Base-by-base conservation (phyloP, 1,140 invertebrate genomes). In the Pristionchus pacificus region DNA sequence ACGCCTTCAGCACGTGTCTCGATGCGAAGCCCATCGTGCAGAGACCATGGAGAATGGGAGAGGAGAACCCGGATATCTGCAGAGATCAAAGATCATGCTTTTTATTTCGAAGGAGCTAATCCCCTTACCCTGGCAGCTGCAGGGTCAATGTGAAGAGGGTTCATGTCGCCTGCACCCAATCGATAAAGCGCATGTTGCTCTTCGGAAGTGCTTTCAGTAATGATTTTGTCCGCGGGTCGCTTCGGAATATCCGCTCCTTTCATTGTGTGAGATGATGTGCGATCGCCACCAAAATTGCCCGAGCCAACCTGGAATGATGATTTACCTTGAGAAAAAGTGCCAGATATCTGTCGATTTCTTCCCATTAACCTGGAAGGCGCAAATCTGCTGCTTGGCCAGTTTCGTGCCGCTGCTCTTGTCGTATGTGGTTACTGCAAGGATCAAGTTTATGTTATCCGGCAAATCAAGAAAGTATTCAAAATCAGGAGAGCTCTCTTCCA, bases 131-230 rank as follows among this genome's bases (percentile, higher is more conserved):
- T 83, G 29, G 95, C 90, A 85, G 98, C 91, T 73, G 88, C 88
- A 6, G 91, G 89, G 87, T 98, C 95, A 77, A 98, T 95, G 80
- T 98, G 95, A 0, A 98, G 86, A 6, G 95, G 95, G 87, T 98
- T 98, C 24, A 87, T 85, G 85, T 98, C 95, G 2, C 94, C 94
- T 80, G 88, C 91, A n/a, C n/a, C n/a, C 58, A 97, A 86, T 80
- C 93, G 89, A 79, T 90, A 92, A 0, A 91, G 77, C 61, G 90
- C 89, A 58, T 59, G 60, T 88, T 96, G 94, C 87, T 96, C 92
- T 60, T 89, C 80, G 61, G 78, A 86, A 1, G 93, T 97, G 77
- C 88, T 88, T 78, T 95, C 90, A 66, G 88, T 86, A 6, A 91
- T 80, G 0, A 88, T 87, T 2, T 88, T 85, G 85, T 97, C 93